A percentile compares a stretch with the other conserved stretches of the same genome.
Conservation (phyloP, 2,113 vertebrate genomes). For the Oncorhynchus gorbuscha region DNA sequence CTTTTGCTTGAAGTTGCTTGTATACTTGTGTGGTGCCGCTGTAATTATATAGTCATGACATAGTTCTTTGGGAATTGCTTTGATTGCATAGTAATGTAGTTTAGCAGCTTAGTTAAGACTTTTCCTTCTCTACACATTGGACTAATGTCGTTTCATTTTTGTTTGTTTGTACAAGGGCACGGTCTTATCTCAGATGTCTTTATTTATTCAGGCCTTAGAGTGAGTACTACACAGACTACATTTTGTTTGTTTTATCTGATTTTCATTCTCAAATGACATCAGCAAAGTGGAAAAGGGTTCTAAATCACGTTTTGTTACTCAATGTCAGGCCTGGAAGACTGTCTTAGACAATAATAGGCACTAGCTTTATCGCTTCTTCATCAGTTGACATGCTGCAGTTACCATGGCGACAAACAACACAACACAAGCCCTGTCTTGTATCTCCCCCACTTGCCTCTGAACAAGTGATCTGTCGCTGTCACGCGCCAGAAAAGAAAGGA, state of each 20-base stretch:
- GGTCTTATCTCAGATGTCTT: neutral
- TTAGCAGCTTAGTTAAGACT: no score
- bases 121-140: no score
- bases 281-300: neutral
- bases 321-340: slow-evolving; percentile 2
- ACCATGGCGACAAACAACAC: slow-evolving; percentile 72
- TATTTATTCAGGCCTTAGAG: neutral
- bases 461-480: slow-evolving; percentile 43
- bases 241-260: neutral
- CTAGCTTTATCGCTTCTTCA: slow-evolving; percentile 40
- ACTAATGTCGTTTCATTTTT: no score
- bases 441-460: slow-evolving; percentile 14
- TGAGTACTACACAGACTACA: slow-evolving; percentile 6
- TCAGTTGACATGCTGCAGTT: slow-evolving; percentile 59
- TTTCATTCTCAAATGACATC: slow-evolving; percentile 25
- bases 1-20: neutral
- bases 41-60: no score
- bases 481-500: slow-evolving; percentile 65
- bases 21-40: no score
- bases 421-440: slow-evolving; percentile 4
- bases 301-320: slow-evolving; percentile 43
- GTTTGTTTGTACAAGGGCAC: no score
- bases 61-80: no score
- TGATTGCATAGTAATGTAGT: no score
- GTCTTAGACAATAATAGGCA: slow-evolving; percentile 19